Base-by-base conservation (phyloP, 2,888 invertebrate species). In the Athalia cordata region DNA sequence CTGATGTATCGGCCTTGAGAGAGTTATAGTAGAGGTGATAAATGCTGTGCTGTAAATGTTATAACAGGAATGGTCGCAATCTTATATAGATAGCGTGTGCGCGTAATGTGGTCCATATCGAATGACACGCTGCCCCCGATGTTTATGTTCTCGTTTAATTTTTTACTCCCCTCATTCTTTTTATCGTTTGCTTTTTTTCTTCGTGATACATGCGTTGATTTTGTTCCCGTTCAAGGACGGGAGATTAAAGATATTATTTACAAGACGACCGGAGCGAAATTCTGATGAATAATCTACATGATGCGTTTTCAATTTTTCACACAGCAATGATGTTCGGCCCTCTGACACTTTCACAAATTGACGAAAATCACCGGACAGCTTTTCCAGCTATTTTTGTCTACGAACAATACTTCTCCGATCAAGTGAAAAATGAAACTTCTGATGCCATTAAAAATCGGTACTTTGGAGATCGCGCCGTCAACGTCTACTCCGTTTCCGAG, bases 381-480 rank as follows among this genome's bases (percentile, higher is more conserved):
- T 78, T 78, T 29, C 78, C 78, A 6, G 65, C 55, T 3, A 78
- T 78, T 3, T 78, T 78, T 11, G 62, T 72, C 11, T 78, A 72
- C 55, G 78, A 78, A 9, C 74, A 78, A 4, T 65, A 78, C 13
- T 65, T 62, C 64, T 57, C 65, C 7, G 47, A 64, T 7, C 9
- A 47, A 9, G 68, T 64, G 5, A 70, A 78, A 8, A 64, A 77
- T 6, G 68, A 70, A 9, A 70, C 61, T 50, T 68, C 77, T 6
- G 43, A 68, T 29, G 61, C 50, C 8, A 70, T 78, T 4, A 78
- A 78, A 49, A 65, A 9, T 4, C 70, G 57, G 45, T 78, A 78
- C 55, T 78, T 78, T 49, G 29, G 52, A 4, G 47, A n/a, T 3
- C 9, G 62, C 7, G 13, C n/a, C 1, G 68, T 77, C 5, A 13